phyloP scores from a whole-genome alignment of 2,797 vertebrate species.

The Leucoraja ocellata region DNA sequence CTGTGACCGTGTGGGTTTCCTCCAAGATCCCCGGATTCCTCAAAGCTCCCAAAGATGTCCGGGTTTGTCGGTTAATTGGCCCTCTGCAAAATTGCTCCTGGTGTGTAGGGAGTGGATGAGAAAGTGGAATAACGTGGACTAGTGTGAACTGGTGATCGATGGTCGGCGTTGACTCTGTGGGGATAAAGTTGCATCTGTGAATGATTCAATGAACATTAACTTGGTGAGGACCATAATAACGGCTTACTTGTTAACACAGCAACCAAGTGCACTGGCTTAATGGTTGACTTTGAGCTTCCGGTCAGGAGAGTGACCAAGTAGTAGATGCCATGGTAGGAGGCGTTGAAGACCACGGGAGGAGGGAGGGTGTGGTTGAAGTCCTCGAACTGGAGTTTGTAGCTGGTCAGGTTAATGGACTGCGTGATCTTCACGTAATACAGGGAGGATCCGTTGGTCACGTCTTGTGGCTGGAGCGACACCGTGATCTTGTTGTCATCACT shows the following conservation, averaged over 20 bases:
- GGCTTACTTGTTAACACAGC: constrained; percentile 80
- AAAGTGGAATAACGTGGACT: too few species aligned
- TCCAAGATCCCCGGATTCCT: too few species aligned
- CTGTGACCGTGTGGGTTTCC: too few species aligned
- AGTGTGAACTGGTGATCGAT: too few species aligned
- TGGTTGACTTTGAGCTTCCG: constrained; percentile 62
- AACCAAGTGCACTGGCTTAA: constrained; percentile 65
- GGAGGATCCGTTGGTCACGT: constrained; percentile 65
- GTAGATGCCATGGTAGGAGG: constrained; percentile 77
- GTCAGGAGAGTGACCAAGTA: constrained; percentile 78
- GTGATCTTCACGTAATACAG: constrained; percentile 77
- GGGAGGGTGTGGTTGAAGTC: constrained; percentile 64
- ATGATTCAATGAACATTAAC: not conserved
- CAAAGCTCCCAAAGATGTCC: too few species aligned
- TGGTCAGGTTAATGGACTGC: constrained; percentile 47
- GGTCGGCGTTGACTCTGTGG: too few species aligned
- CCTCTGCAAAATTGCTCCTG: too few species aligned
- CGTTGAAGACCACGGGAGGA: constrained; percentile 68
- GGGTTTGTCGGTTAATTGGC: too few species aligned
- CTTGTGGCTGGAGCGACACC: constrained; percentile 67
- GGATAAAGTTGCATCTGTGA: too few species aligned
- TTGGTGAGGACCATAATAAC: not conserved
- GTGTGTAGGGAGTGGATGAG: too few species aligned
- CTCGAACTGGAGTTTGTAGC: constrained; percentile 71
- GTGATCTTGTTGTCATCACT: constrained; percentile 64